phyloP scores from a whole-genome alignment of 2,113 vertebrate genomes.

The Pollimyrus isidori region DNA sequence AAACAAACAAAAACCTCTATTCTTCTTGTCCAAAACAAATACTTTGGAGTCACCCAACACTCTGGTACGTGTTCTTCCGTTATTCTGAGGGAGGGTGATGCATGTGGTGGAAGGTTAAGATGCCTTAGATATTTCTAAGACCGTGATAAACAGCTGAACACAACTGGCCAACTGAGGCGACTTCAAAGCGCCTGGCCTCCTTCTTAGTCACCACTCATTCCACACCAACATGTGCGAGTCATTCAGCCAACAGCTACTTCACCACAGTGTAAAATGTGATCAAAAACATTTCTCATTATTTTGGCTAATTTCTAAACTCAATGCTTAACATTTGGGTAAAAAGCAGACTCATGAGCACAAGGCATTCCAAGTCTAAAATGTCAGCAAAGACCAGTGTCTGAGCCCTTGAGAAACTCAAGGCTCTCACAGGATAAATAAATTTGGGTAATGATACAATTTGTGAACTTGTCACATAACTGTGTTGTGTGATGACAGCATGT shows the following conservation, averaged over 20 bases:
- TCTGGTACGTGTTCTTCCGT: not conserved
- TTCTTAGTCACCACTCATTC: not conserved
- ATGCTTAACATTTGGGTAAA: not conserved
- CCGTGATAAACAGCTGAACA: slow-evolving; percentile 2
- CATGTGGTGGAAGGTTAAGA: not conserved
- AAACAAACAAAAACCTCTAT: not conserved
- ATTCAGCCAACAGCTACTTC: not conserved
- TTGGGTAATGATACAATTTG: not conserved
- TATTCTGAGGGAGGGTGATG: not conserved
- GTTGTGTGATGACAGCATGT: not conserved
- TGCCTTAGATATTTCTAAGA: not conserved
- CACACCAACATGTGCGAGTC: not conserved
- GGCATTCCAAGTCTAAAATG: not conserved
- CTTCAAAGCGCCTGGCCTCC: not conserved
- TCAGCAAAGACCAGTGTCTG: not conserved
- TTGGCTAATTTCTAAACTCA: not conserved
- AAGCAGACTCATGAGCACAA: not conserved
- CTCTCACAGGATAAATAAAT: not conserved
- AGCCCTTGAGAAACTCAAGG: not conserved
- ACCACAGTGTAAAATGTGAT: not conserved
- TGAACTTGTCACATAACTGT: not conserved
- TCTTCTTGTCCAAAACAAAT: not conserved
- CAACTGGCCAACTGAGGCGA: not conserved
- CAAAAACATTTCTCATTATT: not conserved
- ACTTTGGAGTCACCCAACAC: not conserved